These are phyloP conservation scores for Epinotia brunnichana DNA, from an alignment of 2,888 invertebrate species.

Conservation along the genomic window DNA sequence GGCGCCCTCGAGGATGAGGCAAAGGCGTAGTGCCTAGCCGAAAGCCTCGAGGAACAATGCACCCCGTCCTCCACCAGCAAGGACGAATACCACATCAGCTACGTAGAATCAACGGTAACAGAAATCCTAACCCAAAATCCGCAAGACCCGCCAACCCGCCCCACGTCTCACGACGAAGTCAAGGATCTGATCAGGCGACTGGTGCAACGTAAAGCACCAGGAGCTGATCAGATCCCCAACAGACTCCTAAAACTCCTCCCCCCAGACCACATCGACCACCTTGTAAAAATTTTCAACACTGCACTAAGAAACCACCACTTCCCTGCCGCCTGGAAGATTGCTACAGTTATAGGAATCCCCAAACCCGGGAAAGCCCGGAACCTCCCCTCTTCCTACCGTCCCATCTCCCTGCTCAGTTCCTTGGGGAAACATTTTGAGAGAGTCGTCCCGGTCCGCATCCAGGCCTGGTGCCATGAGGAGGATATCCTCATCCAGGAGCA, in stretches of 20 bases:
- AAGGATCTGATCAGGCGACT: fast-evolving
- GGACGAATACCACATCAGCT: background rate
- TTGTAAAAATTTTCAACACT: background rate
- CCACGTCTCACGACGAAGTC: fast-evolving
- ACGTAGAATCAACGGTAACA: fast-evolving
- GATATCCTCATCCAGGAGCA: conserved; percentile 13
- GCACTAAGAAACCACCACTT: background rate
- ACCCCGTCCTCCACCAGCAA: background rate
- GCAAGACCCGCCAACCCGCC: background rate
- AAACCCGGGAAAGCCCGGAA: background rate
- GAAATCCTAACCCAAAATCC: background rate
- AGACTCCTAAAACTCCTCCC: background rate
- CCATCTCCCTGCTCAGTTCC: background rate
- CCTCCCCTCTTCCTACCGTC: background rate
- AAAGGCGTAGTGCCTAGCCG: background rate
- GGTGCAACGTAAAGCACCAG: background rate
- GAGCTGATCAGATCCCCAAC: background rate
- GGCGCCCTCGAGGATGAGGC: conserved; percentile 1
- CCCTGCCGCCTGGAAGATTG: background rate
- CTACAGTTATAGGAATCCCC: conserved; percentile 6
- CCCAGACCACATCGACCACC: fast-evolving
- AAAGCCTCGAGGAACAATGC: background rate
- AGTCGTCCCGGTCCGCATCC: background rate
- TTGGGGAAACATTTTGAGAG: conserved; percentile 26
- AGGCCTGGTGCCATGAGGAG: background rate